Percentiles rank a stretch among this genome's conserved stretches.
Conservation (phyloP, 2,888 invertebrate species). For the Tholera decimalis region DNA sequence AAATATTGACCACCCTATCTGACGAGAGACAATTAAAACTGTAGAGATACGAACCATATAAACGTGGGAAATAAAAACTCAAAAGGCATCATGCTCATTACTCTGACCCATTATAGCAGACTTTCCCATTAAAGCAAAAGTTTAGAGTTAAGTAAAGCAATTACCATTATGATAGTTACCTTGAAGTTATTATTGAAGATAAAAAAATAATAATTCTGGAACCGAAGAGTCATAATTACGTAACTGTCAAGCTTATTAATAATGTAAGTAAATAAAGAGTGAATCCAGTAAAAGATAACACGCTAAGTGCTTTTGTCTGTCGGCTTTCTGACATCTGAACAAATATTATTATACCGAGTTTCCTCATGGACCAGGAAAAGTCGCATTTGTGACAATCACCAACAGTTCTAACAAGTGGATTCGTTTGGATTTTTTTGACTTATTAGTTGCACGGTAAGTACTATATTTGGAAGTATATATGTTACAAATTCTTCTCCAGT, state of each 20-base stretch:
- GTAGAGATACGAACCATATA: too few relatives aligned
- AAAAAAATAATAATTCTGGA: background rate
- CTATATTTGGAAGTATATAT: too few relatives aligned
- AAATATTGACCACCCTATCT: too few relatives aligned
- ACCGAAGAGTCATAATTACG: slow-evolving; percentile 5
- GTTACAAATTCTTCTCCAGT: too few relatives aligned
- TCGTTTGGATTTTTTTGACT: slow-evolving; percentile 16
- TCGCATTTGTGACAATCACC: slow-evolving; percentile 48
- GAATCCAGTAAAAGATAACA: slow-evolving; percentile 51
- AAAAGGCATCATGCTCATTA: too few relatives aligned
- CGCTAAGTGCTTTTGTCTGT: slow-evolving; percentile 70
- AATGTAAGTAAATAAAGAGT: slow-evolving; percentile 42
- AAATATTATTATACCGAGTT: slow-evolving; percentile 68
- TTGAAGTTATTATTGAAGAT: background rate
- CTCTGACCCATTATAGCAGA: background rate
- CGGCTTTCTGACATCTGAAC: slow-evolving; percentile 64
- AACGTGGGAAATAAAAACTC: too few relatives aligned
- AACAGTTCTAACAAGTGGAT: slow-evolving; percentile 25
- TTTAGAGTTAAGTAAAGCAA: too few relatives aligned
- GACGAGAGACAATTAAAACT: too few relatives aligned
- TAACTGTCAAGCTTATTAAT: slow-evolving; percentile 21
- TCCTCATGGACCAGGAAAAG: slow-evolving; percentile 62
- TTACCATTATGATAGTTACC: background rate
- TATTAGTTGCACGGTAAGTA: background rate
- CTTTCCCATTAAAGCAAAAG: too few relatives aligned